Evolutionary conservation across 1,140 invertebrate species (phyloP), one percentile per base, ranked within the genome.

Genomic region (Drosophila oshimai): DNA sequence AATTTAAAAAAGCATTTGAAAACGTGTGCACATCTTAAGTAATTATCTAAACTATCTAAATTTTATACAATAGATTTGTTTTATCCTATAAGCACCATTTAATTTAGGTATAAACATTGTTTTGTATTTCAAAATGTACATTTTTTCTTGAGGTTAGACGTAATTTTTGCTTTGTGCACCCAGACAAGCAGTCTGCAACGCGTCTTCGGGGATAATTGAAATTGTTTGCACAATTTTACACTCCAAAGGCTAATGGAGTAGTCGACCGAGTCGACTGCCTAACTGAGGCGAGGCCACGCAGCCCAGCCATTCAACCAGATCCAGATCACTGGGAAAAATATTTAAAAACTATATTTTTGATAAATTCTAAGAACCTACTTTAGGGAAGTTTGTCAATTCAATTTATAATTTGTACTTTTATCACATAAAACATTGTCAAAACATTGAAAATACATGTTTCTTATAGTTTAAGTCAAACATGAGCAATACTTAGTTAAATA

Each of bases 181-280:
- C 51, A 50, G 54, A 45, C 62, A 54, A 60, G 60, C 61, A 51
- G 80, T 79, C 68, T 80, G 76, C 76, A 81, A 54, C 68, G 81
- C 62, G 81, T 80, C 81, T 86, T 86, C 75, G 69, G 77, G 83
- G 71, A 83, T 88, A 88, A 88, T 88, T 88, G 83, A 89, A 88
- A 88, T 89, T 88, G 83, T 88, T 88, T 88, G 83, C 83, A 74
- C 83, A 88, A 88, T 88, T 88, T 88, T 87, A 88, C 83, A 88
- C 83, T 88, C 83, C 70, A 88, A 87, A 89, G 83, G 84, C 83
- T 89, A 88, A 89, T 88, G 84, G 83, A 88, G 83, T 81, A 86
- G 81, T 86, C 76, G 81, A 86, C 81, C 76, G 68, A 86, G 80
- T 75, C 80, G 61, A 84, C 79, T 64, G 61, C 42, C 83, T 69